Base-by-base conservation (phyloP, 2,888 invertebrate genomes). In the Acheta domesticus region DNA sequence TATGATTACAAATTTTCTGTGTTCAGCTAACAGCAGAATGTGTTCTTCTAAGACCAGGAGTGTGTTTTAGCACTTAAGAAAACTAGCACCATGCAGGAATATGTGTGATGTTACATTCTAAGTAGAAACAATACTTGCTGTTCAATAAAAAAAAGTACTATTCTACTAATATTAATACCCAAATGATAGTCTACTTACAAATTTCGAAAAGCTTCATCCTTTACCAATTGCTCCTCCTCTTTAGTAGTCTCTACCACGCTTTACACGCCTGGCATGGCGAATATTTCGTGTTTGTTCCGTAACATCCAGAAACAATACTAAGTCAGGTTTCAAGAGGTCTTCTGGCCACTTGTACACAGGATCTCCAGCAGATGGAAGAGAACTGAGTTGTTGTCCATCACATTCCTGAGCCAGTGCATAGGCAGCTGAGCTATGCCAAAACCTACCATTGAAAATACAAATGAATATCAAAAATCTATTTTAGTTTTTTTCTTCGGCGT, bases 401-500 rank as follows among this genome's bases (percentile, higher is more conserved):
- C 82, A 75, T 83, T 87, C 86, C 1, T 75, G 36, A 5, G 87
- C 87, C 62, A 88, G 81, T 1, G 87, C 87, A 83, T 85, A 88
- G 2, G 87, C 87, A 20, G 86, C 85, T 14, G 88, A 88, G 16
- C 88, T 88, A 84, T 88, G 87, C 88, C 88, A 89, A 83, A 85
- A 89, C 83, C 88, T 87, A 81, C 48, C 83, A 36, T 8, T 8
- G 36, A 36, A 76, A 77, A 21, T 50, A 23, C 49, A 36, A 36
- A 36, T 36, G 36, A 36, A 8, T 36, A 36, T 36, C 36, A 36
- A 36, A 36, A 36, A 36, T 36, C 8, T 36, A 5, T 36, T 36
- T 36, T 36, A 1, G 36, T 36, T 36, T 36, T 8, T 5, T 36
- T 8, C 23, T 23, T 36, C 8, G 36, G 8, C 36, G 1, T 36